Evolutionary conservation across 2,797 vertebrate genomes (phyloP).

Genomic region (Agapornis canus): DNA sequence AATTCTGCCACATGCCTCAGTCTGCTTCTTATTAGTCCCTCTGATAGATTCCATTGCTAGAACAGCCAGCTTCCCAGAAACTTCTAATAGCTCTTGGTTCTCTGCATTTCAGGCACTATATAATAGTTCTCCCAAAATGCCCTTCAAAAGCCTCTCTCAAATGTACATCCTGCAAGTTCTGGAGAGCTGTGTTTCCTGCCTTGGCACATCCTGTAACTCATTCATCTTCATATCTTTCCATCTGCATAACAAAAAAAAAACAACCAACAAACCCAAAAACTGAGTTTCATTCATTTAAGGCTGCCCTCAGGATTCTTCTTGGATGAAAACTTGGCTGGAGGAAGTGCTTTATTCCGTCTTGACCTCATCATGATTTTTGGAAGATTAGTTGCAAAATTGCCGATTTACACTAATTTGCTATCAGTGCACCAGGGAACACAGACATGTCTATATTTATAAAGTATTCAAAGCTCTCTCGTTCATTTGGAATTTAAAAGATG

Average conservation of each 20-base stretch:
- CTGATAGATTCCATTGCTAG: not conserved
- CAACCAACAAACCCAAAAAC: no score
- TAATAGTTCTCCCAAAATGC: not conserved
- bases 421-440: not conserved
- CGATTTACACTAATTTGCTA: not conserved
- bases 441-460: not conserved
- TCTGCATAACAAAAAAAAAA: not conserved
- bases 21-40: not conserved
- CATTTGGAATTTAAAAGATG: not conserved
- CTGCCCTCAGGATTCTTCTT: not conserved
- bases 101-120: not conserved
- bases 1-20: not conserved
- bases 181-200: not conserved
- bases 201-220: not conserved
- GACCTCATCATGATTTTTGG: not conserved
- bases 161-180: not conserved
- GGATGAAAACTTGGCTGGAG: not conserved
- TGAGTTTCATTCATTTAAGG: constrained; percentile 3
- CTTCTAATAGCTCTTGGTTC: not conserved
- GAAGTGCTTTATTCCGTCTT: not conserved
- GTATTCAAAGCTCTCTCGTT: not conserved
- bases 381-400: constrained; percentile 3
- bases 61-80: not conserved
- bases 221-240: not conserved
- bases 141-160: not conserved